Evolutionary conservation across 2,113 vertebrate genomes (phyloP), one percentile per base, ranked within the genome.

Genomic region (Hyaena hyaena): DNA sequence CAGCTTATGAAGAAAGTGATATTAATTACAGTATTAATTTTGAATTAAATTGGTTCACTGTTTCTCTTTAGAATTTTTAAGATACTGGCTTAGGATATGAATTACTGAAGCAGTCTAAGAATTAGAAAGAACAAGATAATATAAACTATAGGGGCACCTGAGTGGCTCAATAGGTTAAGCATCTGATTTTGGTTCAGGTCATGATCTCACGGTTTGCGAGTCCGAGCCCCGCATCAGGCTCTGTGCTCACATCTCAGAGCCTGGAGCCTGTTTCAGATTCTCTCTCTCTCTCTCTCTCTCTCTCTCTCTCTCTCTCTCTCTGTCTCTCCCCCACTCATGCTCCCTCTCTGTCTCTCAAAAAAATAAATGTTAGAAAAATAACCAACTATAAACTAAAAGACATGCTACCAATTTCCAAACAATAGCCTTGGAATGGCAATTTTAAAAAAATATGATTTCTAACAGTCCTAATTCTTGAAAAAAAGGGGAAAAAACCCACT

Each of bases 401-500:
- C 50, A 88, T 79, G 23, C 24, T 17, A 76, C 39, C 43, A 26
- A 77, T 90, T 90, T 73, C 39, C 74, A 79, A 39, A 48, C 1
- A 17, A 24, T 83, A 66, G 33, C 6, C 14, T 68, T 68, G 68
- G 58, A 65, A 69, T 93, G 21, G 5, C 1, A 12, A 88, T 10
- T 96, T 89, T 31, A 90, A 91, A 68, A 43, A 93, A 77, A 39
- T 85, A 68, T 53, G 43, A 81, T 86, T 61, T 82, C 14, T 76
- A 58, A 96, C 69, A 79, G 24, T 81, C 88, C 17, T 68, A 43
- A n/a, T 88, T 95, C 12, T 83, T 82, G 5, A 28, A 97, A 63
- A 96, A 97, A 10, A 11, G 93, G 35, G 96, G 82, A 97, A 88
- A 97, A 88, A 77, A 35, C 14, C 98, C 95, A 79, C 98, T 98